Evolutionary conservation across 53 echinoderm and acorn worm genomes (phyloP).

Genomic region (Luidia sarsii): DNA sequence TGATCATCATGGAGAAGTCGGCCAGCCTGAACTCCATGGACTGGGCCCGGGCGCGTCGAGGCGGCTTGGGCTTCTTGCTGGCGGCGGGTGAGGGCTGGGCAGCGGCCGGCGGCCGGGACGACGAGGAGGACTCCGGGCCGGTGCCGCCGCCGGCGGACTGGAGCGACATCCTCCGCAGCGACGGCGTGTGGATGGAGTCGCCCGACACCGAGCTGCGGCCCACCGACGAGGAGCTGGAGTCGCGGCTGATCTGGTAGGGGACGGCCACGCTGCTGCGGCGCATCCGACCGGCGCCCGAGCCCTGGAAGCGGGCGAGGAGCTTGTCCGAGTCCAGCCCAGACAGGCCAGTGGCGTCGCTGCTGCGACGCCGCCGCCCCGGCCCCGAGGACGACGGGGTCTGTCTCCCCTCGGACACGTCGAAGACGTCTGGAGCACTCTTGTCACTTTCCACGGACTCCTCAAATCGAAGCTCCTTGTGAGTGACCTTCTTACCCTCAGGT

Average conservation of each 20-base stretch:
- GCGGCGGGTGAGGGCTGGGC: constrained; percentile 1
- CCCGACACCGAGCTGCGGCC: constrained; percentile 68
- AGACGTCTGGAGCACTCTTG: neutral
- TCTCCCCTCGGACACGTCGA: neutral
- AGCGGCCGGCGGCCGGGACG: constrained; percentile 26
- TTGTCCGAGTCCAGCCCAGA: neutral
- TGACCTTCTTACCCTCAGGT: neutral
- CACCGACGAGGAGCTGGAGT: constrained; percentile 74
- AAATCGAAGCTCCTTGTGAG: constrained; percentile 10
- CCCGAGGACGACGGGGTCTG: neutral
- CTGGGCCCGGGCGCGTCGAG: constrained; percentile 57
- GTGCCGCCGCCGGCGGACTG: constrained; percentile 32
- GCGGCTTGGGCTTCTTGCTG: constrained; percentile 50
- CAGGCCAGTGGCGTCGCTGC: constrained; percentile 2
- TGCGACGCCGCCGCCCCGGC: neutral
- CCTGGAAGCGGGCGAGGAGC: neutral
- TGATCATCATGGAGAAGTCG: constrained; percentile 82
- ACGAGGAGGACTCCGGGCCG: constrained; percentile 26
- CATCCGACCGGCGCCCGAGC: neutral
- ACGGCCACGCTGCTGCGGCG: constrained; percentile 46
- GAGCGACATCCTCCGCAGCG: constrained; percentile 67
- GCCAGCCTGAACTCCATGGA: constrained; percentile 90
- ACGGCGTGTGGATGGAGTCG: constrained; percentile 65
- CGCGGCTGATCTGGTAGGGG: constrained; percentile 48
- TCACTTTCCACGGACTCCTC: neutral